A percentile compares a stretch with the other conserved stretches of the same genome.
phyloP scores from a whole-genome alignment of 2,113 vertebrate genomes.

The Percopsis transmontana region DNA sequence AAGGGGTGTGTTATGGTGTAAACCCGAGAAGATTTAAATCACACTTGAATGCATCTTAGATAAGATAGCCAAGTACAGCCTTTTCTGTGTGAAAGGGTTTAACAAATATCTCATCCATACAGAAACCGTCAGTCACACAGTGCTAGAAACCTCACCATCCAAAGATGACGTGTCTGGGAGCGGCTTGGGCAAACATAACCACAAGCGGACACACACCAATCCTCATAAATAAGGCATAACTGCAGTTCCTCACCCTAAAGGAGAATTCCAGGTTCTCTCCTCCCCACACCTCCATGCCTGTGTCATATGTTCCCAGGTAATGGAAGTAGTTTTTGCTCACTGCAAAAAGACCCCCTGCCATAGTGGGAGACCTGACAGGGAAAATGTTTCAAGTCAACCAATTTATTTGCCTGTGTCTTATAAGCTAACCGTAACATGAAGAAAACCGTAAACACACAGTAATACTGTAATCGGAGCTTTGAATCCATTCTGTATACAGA shows the following conservation, averaged over 20 bases:
- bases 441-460: too few relatives aligned
- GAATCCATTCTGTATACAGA: too few relatives aligned
- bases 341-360: constrained; percentile 98
- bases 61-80: too few relatives aligned
- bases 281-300: constrained; percentile 99
- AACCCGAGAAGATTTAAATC: constrained; percentile 27
- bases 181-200: not conserved
- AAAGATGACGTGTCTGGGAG: not conserved
- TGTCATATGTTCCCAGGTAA: constrained; percentile 96
- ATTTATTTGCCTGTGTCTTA: not conserved
- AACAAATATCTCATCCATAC: constrained; percentile 17
- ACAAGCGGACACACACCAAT: not conserved
- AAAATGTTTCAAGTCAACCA: not conserved
- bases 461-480: too few relatives aligned
- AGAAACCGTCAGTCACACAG: not conserved
- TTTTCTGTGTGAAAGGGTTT: constrained; percentile 3
- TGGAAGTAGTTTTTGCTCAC: constrained; percentile 93
- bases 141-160: not conserved
- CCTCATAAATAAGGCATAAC: not conserved
- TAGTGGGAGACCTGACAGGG: constrained; percentile 90
- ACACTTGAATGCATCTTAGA: constrained; percentile 9
- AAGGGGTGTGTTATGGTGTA: constrained; percentile 2
- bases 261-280: constrained; percentile 99
- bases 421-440: not conserved
- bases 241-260: constrained; percentile 85